Percentiles rank a stretch among this genome's conserved stretches.
phyloP scores from a whole-genome alignment of 2,888 invertebrate species.

The Microchrysa polita region DNA sequence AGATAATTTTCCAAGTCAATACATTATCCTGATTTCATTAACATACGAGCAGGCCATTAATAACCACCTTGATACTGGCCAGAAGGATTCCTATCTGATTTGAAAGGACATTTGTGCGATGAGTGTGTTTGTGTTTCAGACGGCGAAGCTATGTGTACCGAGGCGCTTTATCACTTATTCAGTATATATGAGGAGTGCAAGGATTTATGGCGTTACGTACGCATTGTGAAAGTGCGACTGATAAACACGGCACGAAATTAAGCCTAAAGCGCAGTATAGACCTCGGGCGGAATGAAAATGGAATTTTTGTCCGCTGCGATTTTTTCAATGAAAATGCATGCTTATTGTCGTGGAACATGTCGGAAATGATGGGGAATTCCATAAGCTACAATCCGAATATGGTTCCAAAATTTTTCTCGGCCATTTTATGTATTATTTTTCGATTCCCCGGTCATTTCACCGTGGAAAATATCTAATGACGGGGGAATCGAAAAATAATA shows the following conservation, averaged over 20 bases:
- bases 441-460: too few relatives aligned
- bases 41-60: conserved; percentile 45
- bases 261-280: too few relatives aligned
- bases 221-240: conserved; percentile 23
- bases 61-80: conserved; percentile 29
- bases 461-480: too few relatives aligned
- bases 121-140: background rate
- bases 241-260: conserved; percentile 15
- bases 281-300: too few relatives aligned
- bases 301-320: too few relatives aligned
- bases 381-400: too few relatives aligned
- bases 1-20: conserved; percentile 39
- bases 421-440: too few relatives aligned
- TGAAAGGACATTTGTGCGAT: conserved; percentile 24
- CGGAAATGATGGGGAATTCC: too few relatives aligned
- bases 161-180: conserved; percentile 42
- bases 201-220: conserved; percentile 23
- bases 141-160: background rate
- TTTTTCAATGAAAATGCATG: too few relatives aligned
- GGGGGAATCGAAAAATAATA: too few relatives aligned
- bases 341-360: too few relatives aligned
- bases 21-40: conserved; percentile 43
- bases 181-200: conserved; percentile 10
- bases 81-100: conserved; percentile 12
- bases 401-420: too few relatives aligned